Percentiles rank a stretch among this genome's conserved stretches.
Evolutionary conservation across 2,797 vertebrate genomes (phyloP).

Genomic region (Catharus ustulatus): DNA sequence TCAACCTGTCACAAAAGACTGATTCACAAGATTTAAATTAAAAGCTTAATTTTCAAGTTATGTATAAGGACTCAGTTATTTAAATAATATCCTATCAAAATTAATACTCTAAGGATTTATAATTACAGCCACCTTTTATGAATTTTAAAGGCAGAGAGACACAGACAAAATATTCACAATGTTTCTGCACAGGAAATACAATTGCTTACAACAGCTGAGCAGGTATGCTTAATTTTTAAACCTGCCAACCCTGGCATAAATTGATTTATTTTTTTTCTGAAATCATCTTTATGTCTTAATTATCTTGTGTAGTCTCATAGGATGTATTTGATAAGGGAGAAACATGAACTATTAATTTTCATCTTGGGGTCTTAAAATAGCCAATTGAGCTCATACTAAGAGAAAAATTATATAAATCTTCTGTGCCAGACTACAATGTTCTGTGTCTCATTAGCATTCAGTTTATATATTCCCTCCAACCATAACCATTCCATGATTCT

Average conservation of each 20-base stretch:
- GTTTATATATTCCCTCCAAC: background rate
- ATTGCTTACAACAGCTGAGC: background rate
- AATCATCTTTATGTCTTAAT: conserved; percentile 19
- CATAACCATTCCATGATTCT: background rate
- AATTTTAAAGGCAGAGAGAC: background rate
- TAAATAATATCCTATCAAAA: background rate
- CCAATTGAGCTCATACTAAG: background rate
- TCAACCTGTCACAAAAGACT: background rate
- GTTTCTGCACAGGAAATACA: background rate
- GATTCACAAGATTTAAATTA: background rate
- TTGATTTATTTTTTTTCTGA: conserved; percentile 16
- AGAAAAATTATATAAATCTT: background rate
- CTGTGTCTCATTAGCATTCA: background rate
- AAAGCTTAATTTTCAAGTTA: background rate
- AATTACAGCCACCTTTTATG: background rate
- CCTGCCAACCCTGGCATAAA: background rate
- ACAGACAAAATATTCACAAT: background rate
- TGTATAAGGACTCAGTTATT: background rate
- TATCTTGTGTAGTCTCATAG: background rate
- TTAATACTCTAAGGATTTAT: background rate
- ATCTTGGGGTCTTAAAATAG: conserved; percentile 1
- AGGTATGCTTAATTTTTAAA: conserved; percentile 12
- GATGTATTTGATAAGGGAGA: conserved; percentile 1
- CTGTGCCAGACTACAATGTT: background rate
- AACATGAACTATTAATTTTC: conserved; percentile 8